phyloP scores from a whole-genome alignment of 2,797 vertebrate genomes.

The Sandelia bainsii region DNA sequence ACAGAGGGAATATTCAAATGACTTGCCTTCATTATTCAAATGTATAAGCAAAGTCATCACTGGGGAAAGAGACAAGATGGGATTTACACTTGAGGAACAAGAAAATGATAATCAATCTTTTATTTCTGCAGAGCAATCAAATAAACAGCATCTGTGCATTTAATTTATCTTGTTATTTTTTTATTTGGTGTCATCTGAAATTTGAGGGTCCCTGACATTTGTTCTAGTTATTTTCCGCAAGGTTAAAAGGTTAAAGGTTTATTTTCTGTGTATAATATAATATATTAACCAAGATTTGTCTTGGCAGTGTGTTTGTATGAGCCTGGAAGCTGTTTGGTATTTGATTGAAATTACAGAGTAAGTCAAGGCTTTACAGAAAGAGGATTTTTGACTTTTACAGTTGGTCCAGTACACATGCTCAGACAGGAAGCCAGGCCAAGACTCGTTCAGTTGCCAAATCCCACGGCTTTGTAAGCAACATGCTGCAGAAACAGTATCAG shows the following conservation, averaged over 20 bases:
- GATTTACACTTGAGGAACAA: constrained; percentile 76
- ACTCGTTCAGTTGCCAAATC: constrained; percentile 51
- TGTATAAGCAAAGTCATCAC: constrained; percentile 86
- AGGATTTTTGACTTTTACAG: constrained; percentile 52
- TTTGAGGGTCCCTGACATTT: constrained; percentile 6
- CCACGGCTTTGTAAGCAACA: constrained; percentile 58
- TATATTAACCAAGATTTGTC: constrained; percentile 21
- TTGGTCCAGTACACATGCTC: constrained; percentile 53
- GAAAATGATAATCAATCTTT: constrained; percentile 80
- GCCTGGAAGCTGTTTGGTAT: constrained; percentile 30
- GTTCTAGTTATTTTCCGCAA: constrained; percentile 19
- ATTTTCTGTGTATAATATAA: background rate
- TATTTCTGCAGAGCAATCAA: constrained; percentile 73
- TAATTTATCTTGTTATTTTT: constrained; percentile 30
- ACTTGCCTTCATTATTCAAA: constrained; percentile 87
- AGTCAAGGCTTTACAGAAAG: constrained; percentile 34
- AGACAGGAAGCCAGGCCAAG: constrained; percentile 57
- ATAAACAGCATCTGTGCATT: constrained; percentile 57
- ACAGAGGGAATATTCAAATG: constrained; percentile 89
- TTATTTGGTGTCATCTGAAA: constrained; percentile 44
- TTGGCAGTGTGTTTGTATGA: constrained; percentile 8
- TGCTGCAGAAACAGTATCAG: constrained; percentile 44
- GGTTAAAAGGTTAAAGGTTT: background rate
- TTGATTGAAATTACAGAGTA: constrained; percentile 44
- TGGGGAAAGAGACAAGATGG: constrained; percentile 78